Evolutionary conservation across 2,113 vertebrate species (phyloP).

Genomic region (Chroicocephalus ridibundus): DNA sequence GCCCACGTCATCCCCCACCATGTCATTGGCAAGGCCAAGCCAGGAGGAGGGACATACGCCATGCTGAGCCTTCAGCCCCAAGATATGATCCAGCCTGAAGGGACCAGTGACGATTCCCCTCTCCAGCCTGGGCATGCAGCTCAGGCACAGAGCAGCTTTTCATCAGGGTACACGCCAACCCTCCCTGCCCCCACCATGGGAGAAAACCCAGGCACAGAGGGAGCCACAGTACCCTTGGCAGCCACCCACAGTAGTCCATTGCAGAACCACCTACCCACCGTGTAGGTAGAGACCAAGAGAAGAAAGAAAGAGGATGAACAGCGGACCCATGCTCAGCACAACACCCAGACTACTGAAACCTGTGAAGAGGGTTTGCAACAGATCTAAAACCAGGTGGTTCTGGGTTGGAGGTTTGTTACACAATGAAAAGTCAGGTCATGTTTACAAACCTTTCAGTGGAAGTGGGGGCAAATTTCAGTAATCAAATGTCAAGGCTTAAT

Average conservation of each 20-base stretch:
- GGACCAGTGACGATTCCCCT: not conserved
- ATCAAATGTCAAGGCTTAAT: not conserved
- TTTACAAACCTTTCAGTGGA: not conserved
- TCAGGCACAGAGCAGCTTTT: not conserved
- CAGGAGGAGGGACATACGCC: not conserved
- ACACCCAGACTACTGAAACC: not conserved
- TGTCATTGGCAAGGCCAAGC: not conserved
- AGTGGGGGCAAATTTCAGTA: not conserved
- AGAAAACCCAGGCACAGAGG: not conserved
- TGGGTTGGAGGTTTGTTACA: not conserved
- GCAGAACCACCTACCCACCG: not conserved
- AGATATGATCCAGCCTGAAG: not conserved
- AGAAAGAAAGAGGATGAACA: not conserved
- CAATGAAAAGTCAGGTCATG: not conserved
- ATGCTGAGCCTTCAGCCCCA: not conserved
- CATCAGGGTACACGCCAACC: not conserved
- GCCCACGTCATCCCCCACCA: not conserved
- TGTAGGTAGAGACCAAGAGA: not conserved
- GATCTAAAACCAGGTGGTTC: not conserved
- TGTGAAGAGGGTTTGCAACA: not conserved
- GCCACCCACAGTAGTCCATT: not conserved
- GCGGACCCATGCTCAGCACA: not conserved
- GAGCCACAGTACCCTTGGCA: not conserved
- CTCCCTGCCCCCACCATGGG: not conserved
- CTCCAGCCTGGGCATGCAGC: fast-evolving